A percentile compares a stretch with the other conserved stretches of the same genome.
These are phyloP conservation scores for Schizotus pectinicornis DNA, from an alignment of 2,888 invertebrate genomes.

Conservation along the genomic window DNA sequence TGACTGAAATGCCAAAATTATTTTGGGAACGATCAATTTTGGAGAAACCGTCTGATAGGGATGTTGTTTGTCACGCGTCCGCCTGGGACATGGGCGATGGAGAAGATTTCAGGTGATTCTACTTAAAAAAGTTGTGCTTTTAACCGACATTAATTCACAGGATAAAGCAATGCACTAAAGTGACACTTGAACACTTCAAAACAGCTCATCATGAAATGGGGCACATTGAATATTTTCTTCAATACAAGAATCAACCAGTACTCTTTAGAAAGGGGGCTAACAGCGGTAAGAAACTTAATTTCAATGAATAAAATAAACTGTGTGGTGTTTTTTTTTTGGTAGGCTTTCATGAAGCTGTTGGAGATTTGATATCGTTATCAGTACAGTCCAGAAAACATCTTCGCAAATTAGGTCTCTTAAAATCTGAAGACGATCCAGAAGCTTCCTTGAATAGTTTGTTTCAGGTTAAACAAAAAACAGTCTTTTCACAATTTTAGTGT, in stretches of 20 bases:
- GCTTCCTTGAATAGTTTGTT: constrained; percentile 68
- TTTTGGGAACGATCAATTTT: constrained; percentile 90
- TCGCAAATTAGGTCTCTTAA: constrained; percentile 69
- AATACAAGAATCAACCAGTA: constrained; percentile 74
- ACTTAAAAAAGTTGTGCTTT: no score
- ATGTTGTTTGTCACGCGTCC: constrained; percentile 84
- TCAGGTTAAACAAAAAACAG: constrained; percentile 57
- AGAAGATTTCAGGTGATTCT: constrained; percentile 61
- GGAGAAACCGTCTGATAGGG: constrained; percentile 74
- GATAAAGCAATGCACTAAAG: constrained; percentile 76
- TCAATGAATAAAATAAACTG: neutral
- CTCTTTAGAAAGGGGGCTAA: constrained; percentile 76
- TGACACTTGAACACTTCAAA: constrained; percentile 69
- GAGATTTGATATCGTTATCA: constrained; percentile 66
- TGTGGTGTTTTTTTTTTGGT: no score
- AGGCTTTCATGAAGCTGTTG: constrained; percentile 69
- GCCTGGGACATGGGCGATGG: constrained; percentile 88
- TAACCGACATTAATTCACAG: constrained; percentile 62
- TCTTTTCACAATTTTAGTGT: no score
- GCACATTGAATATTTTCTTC: constrained; percentile 77
- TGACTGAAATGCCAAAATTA: constrained; percentile 77
- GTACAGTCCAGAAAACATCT: constrained; percentile 68
- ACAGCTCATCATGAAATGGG: constrained; percentile 84
- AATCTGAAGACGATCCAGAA: constrained; percentile 65
- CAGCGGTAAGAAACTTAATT: constrained; percentile 59